Evolutionary conservation across 2,113 vertebrate genomes (phyloP).

Genomic region (Brachionichthys hirsutus): DNA sequence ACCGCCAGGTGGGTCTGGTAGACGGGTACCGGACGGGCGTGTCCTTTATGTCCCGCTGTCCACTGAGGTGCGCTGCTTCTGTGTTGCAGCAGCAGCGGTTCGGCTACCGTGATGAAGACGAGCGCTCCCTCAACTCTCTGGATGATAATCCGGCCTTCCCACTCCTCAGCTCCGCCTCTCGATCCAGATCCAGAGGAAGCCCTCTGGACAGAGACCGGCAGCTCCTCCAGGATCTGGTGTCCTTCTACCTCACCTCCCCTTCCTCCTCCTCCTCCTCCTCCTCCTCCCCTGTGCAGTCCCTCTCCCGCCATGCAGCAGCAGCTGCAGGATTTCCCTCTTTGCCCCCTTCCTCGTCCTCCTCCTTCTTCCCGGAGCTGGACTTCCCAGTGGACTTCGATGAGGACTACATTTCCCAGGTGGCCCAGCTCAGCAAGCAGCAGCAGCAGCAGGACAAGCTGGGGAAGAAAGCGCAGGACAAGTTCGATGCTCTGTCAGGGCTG

Average conservation of each 20-base stretch:
- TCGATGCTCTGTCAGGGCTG: constrained; percentile 49
- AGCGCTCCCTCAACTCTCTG: constrained; percentile 76
- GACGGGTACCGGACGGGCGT: too few species aligned
- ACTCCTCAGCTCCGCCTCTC: constrained; percentile 63
- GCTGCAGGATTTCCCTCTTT: constrained; percentile 40
- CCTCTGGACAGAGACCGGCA: constrained; percentile 79
- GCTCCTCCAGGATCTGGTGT: constrained; percentile 85
- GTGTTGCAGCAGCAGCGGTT: constrained; percentile 72
- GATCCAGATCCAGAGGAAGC: constrained; percentile 60
- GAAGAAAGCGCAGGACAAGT: constrained; percentile 59
- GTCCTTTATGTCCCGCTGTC: too few species aligned
- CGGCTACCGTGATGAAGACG: constrained; percentile 80
- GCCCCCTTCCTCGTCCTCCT: constrained; percentile 44
- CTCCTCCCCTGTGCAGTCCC: constrained; percentile 43
- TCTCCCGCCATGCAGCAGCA: constrained; percentile 62
- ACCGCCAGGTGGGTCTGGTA: constrained; percentile 78
- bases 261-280: constrained; percentile 78
- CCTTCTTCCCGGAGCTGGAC: constrained; percentile 70
- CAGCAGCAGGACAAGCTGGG: constrained; percentile 48
- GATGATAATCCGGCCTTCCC: constrained; percentile 57
- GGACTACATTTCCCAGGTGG: constrained; percentile 68
- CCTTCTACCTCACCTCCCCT: constrained; percentile 81
- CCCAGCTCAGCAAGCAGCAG: constrained; percentile 53
- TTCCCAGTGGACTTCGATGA: constrained; percentile 76
- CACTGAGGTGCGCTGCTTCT: background rate